These are phyloP conservation scores for Tragelaphus buxtoni DNA, from an alignment of 2,113 vertebrate genomes.

Conservation along the genomic window DNA sequence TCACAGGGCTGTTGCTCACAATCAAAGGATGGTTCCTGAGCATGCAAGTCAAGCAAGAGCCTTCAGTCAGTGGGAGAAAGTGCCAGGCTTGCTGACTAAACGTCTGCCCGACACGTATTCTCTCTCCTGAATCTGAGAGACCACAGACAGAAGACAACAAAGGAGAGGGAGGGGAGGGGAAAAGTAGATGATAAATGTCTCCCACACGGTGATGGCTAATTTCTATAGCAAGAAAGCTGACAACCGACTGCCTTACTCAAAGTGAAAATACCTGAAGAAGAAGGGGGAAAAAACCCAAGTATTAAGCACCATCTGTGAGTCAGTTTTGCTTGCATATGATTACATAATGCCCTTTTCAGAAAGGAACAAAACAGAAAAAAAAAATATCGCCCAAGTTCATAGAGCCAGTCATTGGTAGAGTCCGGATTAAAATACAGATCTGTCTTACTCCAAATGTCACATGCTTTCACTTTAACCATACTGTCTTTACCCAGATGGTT, in stretches of 20 bases:
- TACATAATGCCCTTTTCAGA: not conserved
- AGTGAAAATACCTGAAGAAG: not conserved
- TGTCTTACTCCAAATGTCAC: not conserved
- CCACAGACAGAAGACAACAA: not conserved
- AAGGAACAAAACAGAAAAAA: not conserved
- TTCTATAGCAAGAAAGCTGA: not conserved
- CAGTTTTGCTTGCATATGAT: not conserved
- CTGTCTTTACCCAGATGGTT: not conserved
- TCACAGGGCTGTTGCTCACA: not conserved
- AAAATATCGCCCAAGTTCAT: not conserved
- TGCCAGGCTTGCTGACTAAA: not conserved
- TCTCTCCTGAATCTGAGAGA: not conserved
- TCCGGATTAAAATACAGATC: not conserved
- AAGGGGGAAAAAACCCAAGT: not conserved
- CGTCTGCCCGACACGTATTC: not conserved
- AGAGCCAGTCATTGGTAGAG: not conserved
- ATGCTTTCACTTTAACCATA: not conserved
- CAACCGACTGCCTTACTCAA: not conserved
- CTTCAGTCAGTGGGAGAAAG: not conserved
- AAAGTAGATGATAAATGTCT: not conserved
- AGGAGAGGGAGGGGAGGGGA: not conserved
- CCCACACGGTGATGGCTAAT: not conserved
- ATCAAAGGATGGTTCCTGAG: not conserved
- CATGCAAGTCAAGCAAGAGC: not conserved
- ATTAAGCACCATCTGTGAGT: not conserved